Evolutionary conservation across 2,113 vertebrate genomes (phyloP), one percentile per base, ranked within the genome.

Genomic region (Sphyrna mokarran): DNA sequence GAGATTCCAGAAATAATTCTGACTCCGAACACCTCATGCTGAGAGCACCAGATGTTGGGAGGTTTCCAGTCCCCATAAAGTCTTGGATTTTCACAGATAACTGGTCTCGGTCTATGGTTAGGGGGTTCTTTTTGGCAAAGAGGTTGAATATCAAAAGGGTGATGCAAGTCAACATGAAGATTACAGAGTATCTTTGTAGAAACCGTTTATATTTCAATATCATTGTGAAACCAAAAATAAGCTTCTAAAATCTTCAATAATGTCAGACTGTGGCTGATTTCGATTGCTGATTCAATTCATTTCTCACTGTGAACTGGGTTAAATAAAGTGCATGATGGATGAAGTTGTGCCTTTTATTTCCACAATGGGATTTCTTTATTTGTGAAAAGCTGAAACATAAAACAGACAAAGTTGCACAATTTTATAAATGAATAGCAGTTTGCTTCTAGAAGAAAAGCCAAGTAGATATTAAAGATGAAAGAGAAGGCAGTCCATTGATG

Each of bases 201-300:
- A n/a, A 93, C 63, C 33, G 61, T 93, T 93, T 93, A 93, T 29
- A 37, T 93, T 93, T 93, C 61, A 61, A 37, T 33, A 66, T 68
- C 89, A 91, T 91, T 7, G 63, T 37, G 61, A 37, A 37, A 93
- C n/a, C 6, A 33, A 93, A 63, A 93, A 93, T 3, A 93, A 93
- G 18, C 33, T 66, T 20, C n/a, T 20, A 37, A 66, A 37, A 66
- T 22, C 61, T 37, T 16, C 40, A 83, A 43, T 22, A 83, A 43
- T 22, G 37, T 83, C 37, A 29, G 18, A n/a, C 63, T 37, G 61
- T 37, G 63, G 63, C 66, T 20, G n/a, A 66, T n/a, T 91, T 91
- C 22, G 33, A 93, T 66, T 93, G 61, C n/a, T 68, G 61, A n/a
- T 61, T 91, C 89, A 90, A 33, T 61, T 29, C 29, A 5, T 61